phyloP scores from a whole-genome alignment of 2,113 vertebrate genomes.

The Caracal caracal region DNA sequence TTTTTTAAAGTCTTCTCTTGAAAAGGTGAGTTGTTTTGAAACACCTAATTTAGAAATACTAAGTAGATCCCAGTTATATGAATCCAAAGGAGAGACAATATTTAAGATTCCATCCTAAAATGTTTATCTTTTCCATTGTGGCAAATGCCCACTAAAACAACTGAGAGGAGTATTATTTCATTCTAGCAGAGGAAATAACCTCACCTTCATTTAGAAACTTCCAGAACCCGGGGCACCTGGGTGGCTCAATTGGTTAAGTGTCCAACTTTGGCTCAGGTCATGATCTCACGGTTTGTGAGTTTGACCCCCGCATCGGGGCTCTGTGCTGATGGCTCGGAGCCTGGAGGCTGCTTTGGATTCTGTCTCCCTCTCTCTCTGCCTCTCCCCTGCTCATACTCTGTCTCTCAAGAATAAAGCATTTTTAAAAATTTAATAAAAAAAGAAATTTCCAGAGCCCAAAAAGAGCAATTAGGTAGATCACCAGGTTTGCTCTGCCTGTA shows the following conservation, averaged over 20 bases:
- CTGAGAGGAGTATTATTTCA: conserved; percentile 5
- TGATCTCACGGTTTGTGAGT: no score
- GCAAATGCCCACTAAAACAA: background rate
- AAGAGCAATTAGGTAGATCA: background rate
- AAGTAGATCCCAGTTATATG: background rate
- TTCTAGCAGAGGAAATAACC: background rate
- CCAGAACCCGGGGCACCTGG: background rate
- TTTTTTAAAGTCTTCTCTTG: background rate
- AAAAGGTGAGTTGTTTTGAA: conserved; percentile 17
- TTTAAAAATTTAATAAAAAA: no score
- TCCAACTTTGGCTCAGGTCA: no score
- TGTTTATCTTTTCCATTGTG: background rate
- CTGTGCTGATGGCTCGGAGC: no score
- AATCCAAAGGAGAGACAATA: background rate
- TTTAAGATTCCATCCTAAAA: conserved; percentile 16
- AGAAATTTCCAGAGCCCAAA: background rate
- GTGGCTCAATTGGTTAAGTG: no score
- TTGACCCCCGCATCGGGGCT: no score
- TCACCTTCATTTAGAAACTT: conserved; percentile 13
- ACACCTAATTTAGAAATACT: background rate
- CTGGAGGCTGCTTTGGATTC: no score
- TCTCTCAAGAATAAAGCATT: no score
- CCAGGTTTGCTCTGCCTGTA: conserved; percentile 14
- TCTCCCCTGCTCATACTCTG: no score
- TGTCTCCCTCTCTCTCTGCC: no score